Base-by-base conservation (phyloP, 2,888 invertebrate species). In the Catocala nupta region DNA sequence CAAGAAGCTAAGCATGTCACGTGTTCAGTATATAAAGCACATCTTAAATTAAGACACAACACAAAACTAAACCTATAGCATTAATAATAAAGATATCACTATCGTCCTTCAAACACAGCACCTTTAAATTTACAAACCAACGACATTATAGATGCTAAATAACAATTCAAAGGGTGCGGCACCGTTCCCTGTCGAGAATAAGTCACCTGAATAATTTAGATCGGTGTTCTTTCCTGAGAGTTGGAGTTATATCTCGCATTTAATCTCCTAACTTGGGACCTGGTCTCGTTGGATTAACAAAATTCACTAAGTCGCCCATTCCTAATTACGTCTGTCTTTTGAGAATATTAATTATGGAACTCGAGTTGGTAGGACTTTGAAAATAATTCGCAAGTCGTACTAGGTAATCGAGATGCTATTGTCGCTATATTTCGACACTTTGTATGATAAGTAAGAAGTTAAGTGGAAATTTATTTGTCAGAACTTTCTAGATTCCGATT, bases 161-260 rank as follows among this genome's bases (percentile, higher is more conserved):
- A 64, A 73, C 73, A 64, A 65, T 53, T 64, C 51, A 42, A 25
- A 39, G n/a, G 12, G 47, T 59, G 55, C 50, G 13, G 52, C 8
- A 7, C 55, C 34, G 53, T 34, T 56, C 61, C 68, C 67, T 59
- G 12, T 60, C 64, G 62, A 61, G 68, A 79, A 81, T 80, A 82
- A 84, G 79, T 80, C 77, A 78, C 72, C 79, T 82, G 80, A 85
- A 85, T 84, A 83, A 85, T 83, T 83, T 80, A 81, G 79, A 81
- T 76, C 81, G 74, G 63, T 71, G 76, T 81, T 77, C 71, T 77
- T 75, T 72, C 78, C 60, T 54, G 42, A 63, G 64, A 75, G 68
- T 73, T 77, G 61, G 59, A 55, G 66, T 58, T 71, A 77, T 58
- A 73, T 71, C 63, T 69, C 51, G 53, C 69, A 71, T 70, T 71